Percentiles rank a stretch among this genome's conserved stretches.
These are phyloP conservation scores for Brachionus paranguensis DNA, from an alignment of 1,140 invertebrate species.

Conservation along the genomic window DNA sequence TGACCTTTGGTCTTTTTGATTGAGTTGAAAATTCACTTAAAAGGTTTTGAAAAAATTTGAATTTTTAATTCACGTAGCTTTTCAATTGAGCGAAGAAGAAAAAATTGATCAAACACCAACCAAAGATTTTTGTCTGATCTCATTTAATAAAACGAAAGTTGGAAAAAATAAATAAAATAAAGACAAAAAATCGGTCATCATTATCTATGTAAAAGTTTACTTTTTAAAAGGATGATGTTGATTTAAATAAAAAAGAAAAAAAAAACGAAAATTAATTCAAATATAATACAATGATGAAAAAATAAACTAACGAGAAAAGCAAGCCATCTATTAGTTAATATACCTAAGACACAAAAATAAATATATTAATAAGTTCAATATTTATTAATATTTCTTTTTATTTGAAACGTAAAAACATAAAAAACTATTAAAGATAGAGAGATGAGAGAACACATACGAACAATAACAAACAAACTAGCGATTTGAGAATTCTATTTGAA, in stretches of 20 bases:
- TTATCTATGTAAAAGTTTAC: background rate
- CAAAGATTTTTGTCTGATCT: too few species aligned
- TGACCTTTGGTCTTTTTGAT: too few species aligned
- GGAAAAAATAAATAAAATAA: background rate
- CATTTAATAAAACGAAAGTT: background rate
- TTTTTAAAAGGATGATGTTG: background rate
- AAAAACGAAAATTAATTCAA: background rate
- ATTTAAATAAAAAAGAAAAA: too few species aligned
- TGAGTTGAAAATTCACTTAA: too few species aligned
- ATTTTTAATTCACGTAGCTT: too few species aligned
- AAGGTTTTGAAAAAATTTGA: too few species aligned
- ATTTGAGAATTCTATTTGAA: background rate
- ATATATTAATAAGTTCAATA: background rate
- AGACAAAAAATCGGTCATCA: background rate
- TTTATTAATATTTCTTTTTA: background rate
- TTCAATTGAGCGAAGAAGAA: too few species aligned
- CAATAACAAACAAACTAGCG: background rate
- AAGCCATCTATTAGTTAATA: background rate
- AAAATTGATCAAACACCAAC: too few species aligned
- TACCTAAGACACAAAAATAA: background rate
- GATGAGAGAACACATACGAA: background rate
- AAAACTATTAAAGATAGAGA: background rate
- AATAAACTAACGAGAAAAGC: background rate
- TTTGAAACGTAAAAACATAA: conserved; percentile 1
- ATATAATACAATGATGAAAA: background rate